These are phyloP conservation scores for Hofmannophila pseudospretella DNA, from an alignment of 2,888 invertebrate species.

Conservation along the genomic window DNA sequence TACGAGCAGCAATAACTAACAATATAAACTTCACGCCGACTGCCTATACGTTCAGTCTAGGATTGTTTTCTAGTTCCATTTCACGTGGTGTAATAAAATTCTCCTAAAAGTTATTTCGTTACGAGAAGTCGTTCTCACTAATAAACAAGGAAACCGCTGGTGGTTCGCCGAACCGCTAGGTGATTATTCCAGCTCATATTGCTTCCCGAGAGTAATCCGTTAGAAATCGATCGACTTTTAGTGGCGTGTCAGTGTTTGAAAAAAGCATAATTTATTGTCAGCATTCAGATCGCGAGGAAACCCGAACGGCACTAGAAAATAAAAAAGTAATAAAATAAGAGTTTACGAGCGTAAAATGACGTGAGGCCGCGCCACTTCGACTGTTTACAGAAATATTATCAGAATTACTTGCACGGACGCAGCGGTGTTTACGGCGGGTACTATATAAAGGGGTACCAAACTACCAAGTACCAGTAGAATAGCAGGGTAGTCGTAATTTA, in stretches of 20 bases:
- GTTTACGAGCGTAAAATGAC: conserved; percentile 77
- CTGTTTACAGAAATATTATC: conserved; percentile 58
- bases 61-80: background rate
- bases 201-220: conserved; percentile 73
- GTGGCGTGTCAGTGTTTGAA: conserved; percentile 75
- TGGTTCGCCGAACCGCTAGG: conserved; percentile 64
- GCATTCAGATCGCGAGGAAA: conserved; percentile 72
- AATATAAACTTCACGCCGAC: no score
- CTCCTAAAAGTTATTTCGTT: conserved; percentile 28
- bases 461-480: no score
- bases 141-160: conserved; percentile 71
- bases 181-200: conserved; percentile 69
- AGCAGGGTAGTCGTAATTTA: conserved; percentile 47
- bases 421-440: conserved; percentile 32
- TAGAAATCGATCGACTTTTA: conserved; percentile 77
- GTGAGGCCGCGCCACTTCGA: conserved; percentile 56
- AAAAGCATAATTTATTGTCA: conserved; percentile 76
- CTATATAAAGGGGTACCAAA: conserved; percentile 50
- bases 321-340: conserved; percentile 72
- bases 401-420: conserved; percentile 43
- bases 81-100: conserved; percentile 27
- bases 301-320: conserved; percentile 73
- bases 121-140: conserved; percentile 61
- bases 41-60: no score
- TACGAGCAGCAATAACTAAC: no score